Evolutionary conservation across 2,113 vertebrate genomes (phyloP), one percentile per base, ranked within the genome.

Genomic region (Coryphaenoides rupestris): DNA sequence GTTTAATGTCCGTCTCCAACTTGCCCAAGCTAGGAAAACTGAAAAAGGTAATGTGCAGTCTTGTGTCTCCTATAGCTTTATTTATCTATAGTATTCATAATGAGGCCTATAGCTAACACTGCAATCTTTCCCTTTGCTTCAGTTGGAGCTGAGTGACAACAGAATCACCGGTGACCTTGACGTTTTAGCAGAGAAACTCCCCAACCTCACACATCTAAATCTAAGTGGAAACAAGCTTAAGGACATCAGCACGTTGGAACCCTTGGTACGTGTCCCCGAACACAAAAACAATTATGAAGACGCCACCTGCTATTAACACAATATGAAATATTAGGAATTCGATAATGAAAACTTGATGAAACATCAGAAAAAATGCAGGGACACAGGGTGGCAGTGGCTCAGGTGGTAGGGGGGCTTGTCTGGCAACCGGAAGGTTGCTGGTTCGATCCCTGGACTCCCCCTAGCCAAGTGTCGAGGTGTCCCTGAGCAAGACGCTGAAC

Each of bases 101-200:
- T 5, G 60, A 15, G 9, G n/a, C n/a, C 68, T 15, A 53, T 21
- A 14, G 60, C 16, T 74, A 22, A 47, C 26, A 53, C 21, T 45
- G n/a, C 19, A 19, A 52, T 17, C 1, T 19, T 65, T 16, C 64
- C 19, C 49, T 66, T 5, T 69, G 56, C 89, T 86, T 65, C 82
- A 96, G 95, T 87, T 96, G 92, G 94, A 96, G 81, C 91, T 96
- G 79, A 95, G 94, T 67, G 94, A 96, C 79, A 96, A 96, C 89
- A 94, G 93, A 91, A 95, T 96, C 87, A 94, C 89, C 3, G 92
- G 93, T 57, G 92, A 92, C 75, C 91, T 96, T 61, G 94, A 96
- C 67, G 93, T 94, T 89, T 89, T 96, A 92, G 94, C 94, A 82
- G 92, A 94, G 85, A 95, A 94, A 89, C 91, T 95, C 49, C 92